Percentiles rank a stretch among this genome's conserved stretches.
These are phyloP conservation scores for Ylistrum balloti DNA, from an alignment of 1,140 invertebrate species.

Conservation along the genomic window DNA sequence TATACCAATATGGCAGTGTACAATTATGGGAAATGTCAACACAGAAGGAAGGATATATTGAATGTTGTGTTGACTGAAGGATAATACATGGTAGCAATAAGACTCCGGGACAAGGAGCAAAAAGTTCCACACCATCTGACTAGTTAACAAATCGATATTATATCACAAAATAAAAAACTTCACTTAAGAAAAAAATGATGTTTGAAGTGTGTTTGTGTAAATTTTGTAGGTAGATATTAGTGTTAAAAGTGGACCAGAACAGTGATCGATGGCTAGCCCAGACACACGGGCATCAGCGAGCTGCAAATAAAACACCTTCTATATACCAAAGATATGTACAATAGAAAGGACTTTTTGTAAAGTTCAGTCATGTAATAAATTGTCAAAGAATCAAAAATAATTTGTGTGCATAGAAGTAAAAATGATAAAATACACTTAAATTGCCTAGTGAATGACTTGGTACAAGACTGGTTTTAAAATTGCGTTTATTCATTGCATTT, in stretches of 20 bases:
- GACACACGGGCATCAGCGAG: neutral
- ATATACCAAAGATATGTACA: neutral
- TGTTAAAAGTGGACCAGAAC: neutral
- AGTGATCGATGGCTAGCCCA: neutral
- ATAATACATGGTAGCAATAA: neutral
- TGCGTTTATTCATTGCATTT: neutral
- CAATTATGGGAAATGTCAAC: constrained; percentile 38
- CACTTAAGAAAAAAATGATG: neutral
- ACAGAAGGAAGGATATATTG: neutral
- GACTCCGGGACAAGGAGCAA: neutral
- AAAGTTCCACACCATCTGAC: constrained; percentile 18
- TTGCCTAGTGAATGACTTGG: neutral
- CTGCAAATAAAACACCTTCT: neutral
- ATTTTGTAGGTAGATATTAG: neutral
- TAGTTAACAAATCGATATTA: neutral
- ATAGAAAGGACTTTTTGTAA: neutral
- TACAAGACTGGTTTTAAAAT: neutral
- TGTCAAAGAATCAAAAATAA: neutral
- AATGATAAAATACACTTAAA: neutral
- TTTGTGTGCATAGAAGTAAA: neutral
- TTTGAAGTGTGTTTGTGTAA: constrained; percentile 25
- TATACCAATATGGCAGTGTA: constrained; percentile 13
- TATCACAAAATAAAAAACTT: neutral
- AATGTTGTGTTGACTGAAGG: neutral
- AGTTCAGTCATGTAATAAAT: neutral